phyloP scores from a whole-genome alignment of 2,113 vertebrate species.

The Pampusana beccarii region DNA sequence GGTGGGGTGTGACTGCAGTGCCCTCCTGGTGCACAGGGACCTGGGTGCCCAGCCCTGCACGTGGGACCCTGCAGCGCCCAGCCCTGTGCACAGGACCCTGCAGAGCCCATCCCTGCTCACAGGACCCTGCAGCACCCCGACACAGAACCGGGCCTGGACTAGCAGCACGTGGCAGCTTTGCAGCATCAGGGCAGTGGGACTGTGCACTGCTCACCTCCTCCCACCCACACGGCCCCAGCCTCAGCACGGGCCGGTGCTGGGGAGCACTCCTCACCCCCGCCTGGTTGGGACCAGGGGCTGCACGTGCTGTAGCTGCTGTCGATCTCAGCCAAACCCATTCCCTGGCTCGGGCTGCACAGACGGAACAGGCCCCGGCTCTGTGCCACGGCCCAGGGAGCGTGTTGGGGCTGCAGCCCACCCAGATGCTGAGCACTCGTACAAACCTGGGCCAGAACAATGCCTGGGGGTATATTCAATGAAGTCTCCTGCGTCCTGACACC shows the following conservation, averaged over 20 bases:
- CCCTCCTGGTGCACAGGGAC: no score
- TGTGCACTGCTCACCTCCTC: fast-evolving
- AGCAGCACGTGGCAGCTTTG: not conserved
- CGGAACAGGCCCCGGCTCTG: not conserved
- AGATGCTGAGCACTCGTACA: fast-evolving
- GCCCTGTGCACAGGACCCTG: not conserved
- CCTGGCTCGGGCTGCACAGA: fast-evolving
- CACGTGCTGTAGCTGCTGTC: not conserved
- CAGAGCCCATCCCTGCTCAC: not conserved
- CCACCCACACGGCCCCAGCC: not conserved
- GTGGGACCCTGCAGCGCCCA: not conserved
- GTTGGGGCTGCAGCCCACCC: no score
- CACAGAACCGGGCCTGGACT: not conserved
- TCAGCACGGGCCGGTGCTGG: fast-evolving
- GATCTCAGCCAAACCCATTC: not conserved
- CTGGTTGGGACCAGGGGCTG: fast-evolving
- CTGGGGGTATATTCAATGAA: not conserved
- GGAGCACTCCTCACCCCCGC: not conserved
- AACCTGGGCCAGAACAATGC: no score
- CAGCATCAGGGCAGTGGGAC: not conserved
- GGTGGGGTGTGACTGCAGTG: fast-evolving
- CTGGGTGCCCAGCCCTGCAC: not conserved
- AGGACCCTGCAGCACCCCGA: not conserved
- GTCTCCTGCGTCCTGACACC: fast-evolving
- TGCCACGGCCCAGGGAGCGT: fast-evolving